Evolutionary conservation across 2,113 vertebrate genomes (phyloP).

Genomic region (Poeciliopsis occidentalis): DNA sequence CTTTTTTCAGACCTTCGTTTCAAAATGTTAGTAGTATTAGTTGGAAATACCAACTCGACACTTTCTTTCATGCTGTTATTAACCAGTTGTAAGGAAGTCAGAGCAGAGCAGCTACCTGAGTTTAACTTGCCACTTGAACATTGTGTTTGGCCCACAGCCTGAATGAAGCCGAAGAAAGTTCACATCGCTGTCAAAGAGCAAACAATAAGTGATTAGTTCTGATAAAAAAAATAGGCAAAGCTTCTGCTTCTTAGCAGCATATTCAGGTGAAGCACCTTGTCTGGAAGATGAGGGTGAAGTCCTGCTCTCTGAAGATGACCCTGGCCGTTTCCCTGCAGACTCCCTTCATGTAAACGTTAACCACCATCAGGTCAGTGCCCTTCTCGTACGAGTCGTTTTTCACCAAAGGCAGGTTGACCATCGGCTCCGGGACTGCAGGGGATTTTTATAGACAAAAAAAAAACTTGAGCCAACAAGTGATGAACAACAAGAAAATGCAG

Average conservation of each 20-base stretch:
- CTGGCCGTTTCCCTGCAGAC: conserved; percentile 87
- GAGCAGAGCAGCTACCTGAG: conserved; percentile 82
- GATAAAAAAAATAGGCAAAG: not conserved
- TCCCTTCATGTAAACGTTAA: conserved; percentile 94
- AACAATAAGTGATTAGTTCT: not conserved
- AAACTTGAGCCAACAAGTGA: too few relatives aligned
- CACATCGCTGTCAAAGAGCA: conserved; percentile 77
- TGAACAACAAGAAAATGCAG: too few relatives aligned
- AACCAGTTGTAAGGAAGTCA: not conserved
- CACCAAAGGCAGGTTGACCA: conserved; percentile 89
- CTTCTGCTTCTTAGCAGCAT: rapidly evolving
- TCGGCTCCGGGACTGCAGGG: conserved; percentile 84
- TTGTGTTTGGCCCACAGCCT: conserved; percentile 88
- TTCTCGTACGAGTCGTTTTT: conserved; percentile 98
- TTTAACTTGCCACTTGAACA: conserved; percentile 98
- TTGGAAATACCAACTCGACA: too few relatives aligned
- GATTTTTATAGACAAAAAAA: not conserved
- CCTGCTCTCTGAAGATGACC: conserved; percentile 96
- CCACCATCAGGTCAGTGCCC: conserved; percentile 94
- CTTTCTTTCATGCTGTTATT: not conserved
- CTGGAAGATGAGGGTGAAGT: conserved; percentile 96
- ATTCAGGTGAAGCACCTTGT: conserved; percentile 82
- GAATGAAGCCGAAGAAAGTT: conserved; percentile 92
- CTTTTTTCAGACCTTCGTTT: too few relatives aligned
- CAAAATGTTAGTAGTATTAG: too few relatives aligned